These are phyloP conservation scores for Peromyscus leucopus DNA, from an alignment of 2,113 vertebrate species.

Conservation along the genomic window DNA sequence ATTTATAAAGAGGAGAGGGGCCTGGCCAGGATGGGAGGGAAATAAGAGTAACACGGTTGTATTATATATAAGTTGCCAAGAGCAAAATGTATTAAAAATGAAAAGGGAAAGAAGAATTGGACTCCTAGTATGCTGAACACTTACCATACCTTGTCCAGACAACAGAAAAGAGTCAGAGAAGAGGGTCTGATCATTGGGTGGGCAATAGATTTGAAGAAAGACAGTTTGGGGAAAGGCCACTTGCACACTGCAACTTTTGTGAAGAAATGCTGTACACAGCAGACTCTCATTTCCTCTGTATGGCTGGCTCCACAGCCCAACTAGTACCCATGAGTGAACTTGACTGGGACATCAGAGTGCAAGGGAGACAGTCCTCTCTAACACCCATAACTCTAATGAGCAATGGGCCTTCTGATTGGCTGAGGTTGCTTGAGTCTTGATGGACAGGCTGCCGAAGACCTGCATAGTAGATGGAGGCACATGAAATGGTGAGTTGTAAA, in stretches of 20 bases:
- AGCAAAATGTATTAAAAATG: not conserved
- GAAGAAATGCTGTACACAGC: not conserved
- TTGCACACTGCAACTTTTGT: accelerated
- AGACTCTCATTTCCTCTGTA: not conserved
- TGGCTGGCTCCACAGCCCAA: not conserved
- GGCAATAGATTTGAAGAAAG: accelerated
- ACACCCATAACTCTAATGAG: accelerated
- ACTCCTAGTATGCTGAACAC: not conserved
- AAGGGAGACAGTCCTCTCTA: accelerated
- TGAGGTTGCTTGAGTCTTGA: not conserved
- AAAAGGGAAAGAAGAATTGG: not conserved
- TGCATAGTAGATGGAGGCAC: too few relatives aligned
- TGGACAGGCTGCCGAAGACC: not conserved
- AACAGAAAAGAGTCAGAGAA: not conserved
- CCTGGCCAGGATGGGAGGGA: not conserved
- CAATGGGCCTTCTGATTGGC: accelerated
- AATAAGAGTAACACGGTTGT: not conserved
- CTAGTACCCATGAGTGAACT: accelerated
- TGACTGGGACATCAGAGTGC: not conserved
- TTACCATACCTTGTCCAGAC: not conserved
- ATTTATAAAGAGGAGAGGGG: not conserved
- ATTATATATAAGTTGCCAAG: not conserved
- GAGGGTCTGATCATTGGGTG: not conserved
- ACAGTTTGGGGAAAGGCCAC: not conserved
- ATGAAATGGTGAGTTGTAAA: not conserved